These are phyloP conservation scores for Drepana falcataria DNA, from an alignment of 2,888 invertebrate species.

Conservation along the genomic window DNA sequence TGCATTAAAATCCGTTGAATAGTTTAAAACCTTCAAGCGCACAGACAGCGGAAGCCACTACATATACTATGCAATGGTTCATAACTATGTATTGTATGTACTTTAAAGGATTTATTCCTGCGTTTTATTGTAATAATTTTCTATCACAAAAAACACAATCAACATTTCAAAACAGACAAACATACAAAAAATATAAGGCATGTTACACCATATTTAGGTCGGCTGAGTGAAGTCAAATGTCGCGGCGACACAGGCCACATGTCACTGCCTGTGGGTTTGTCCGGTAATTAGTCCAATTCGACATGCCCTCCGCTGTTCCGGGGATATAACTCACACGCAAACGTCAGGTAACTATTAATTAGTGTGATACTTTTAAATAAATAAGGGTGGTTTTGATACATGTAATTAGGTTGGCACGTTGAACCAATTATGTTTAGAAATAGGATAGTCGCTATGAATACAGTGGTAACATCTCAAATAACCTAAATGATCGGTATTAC, in stretches of 20 bases:
- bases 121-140: background rate
- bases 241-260: constrained; percentile 53
- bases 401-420: background rate
- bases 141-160: background rate
- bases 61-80: no score
- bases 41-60: no score
- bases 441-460: no score
- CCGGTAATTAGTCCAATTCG: constrained; percentile 68
- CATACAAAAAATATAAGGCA: constrained; percentile 2
- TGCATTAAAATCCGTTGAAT: no score
- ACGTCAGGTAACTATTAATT: constrained; percentile 1
- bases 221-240: constrained; percentile 27
- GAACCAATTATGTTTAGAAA: no score
- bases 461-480: no score
- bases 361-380: background rate
- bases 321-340: constrained; percentile 19
- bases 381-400: background rate
- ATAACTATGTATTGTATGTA: no score
- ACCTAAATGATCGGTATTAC: no score
- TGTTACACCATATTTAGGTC: constrained; percentile 15
- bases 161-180: constrained; percentile 1
- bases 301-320: constrained; percentile 54
- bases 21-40: no score
- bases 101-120: no score
- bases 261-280: constrained; percentile 48